These are phyloP conservation scores for Idaea straminata DNA, from an alignment of 2,888 invertebrate genomes.

Conservation along the genomic window DNA sequence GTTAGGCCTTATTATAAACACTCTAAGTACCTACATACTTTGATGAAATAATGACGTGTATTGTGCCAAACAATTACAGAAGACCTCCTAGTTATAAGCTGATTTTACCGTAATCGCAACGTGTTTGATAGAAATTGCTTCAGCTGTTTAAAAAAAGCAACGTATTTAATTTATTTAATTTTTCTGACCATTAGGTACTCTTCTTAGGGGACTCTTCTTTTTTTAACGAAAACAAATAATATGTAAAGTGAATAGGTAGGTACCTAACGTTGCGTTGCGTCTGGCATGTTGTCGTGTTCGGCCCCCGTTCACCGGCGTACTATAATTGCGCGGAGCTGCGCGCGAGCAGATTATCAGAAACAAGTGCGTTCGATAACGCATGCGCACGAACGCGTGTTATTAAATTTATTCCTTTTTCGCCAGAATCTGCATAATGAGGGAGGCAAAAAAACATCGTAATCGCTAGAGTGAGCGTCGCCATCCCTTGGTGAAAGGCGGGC, in stretches of 20 bases:
- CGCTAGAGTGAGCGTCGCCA: conserved; percentile 73
- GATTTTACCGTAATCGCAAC: too few relatives aligned
- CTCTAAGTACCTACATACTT: neutral
- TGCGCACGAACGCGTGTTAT: conserved; percentile 78
- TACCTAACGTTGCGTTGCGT: conserved; percentile 11
- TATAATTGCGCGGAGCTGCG: conserved; percentile 67
- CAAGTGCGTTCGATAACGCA: conserved; percentile 79
- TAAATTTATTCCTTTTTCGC: conserved; percentile 79
- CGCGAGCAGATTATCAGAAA: conserved; percentile 76
- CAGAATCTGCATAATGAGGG: conserved; percentile 79
- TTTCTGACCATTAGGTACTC: conserved; percentile 1
- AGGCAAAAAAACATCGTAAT: conserved; percentile 72
- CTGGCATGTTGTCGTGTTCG: conserved; percentile 27
- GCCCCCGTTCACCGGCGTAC: conserved; percentile 30
- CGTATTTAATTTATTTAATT: neutral
- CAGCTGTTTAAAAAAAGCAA: too few relatives aligned
- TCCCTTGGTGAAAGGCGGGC: conserved; percentile 69
- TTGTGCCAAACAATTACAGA: neutral
- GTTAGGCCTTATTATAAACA: neutral
- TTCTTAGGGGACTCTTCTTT: neutral
- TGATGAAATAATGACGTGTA: neutral
- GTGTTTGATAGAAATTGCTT: too few relatives aligned
- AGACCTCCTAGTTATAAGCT: neutral
- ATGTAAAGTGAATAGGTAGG: conserved; percentile 9
- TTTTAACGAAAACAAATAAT: neutral